Conservation (phyloP, 2,888 invertebrate genomes). For the Spatulosminthurus flaviceps region DNA sequence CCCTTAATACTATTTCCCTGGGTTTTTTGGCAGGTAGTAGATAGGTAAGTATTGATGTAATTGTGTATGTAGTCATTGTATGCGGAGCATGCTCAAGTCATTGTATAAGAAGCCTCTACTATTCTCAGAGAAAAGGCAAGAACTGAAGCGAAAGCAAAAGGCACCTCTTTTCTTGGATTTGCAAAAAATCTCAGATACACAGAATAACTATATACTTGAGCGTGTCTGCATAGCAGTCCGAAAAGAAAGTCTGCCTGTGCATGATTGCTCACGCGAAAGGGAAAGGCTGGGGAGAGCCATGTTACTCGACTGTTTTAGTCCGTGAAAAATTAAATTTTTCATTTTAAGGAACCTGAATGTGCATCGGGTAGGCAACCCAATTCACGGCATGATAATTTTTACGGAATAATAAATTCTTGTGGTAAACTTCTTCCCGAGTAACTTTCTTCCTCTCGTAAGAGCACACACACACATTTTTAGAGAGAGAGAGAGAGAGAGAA, state of each 20-base stretch:
- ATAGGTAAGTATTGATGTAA: not conserved
- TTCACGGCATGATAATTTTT: constrained; percentile 64
- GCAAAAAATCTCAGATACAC: constrained; percentile 6
- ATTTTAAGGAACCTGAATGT: constrained; percentile 59
- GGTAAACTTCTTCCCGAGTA: constrained; percentile 61
- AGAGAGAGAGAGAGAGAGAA: constrained; percentile 45
- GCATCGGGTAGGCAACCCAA: constrained; percentile 59
- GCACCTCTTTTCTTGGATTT: constrained; percentile 33
- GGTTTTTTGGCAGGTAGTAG: constrained; percentile 28
- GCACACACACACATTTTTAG: not conserved
- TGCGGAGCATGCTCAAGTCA: no score
- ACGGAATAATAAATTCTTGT: constrained; percentile 64
- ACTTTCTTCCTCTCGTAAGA: constrained; percentile 20
- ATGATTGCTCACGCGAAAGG: constrained; percentile 64
- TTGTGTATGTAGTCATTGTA: not conserved
- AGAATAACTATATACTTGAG: not conserved
- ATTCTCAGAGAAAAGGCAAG: constrained; percentile 7
- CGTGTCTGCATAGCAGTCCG: constrained; percentile 44
- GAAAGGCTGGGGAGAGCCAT: constrained; percentile 60
- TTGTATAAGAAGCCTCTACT: not conserved
- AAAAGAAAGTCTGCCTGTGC: constrained; percentile 55
- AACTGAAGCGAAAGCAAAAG: constrained; percentile 43
- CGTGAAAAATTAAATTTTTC: constrained; percentile 64
- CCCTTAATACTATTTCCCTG: not conserved
- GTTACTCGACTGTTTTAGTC: constrained; percentile 63